These are phyloP conservation scores for Pygoscelis antarcticus DNA, from an alignment of 2,113 vertebrate species.

Conservation along the genomic window DNA sequence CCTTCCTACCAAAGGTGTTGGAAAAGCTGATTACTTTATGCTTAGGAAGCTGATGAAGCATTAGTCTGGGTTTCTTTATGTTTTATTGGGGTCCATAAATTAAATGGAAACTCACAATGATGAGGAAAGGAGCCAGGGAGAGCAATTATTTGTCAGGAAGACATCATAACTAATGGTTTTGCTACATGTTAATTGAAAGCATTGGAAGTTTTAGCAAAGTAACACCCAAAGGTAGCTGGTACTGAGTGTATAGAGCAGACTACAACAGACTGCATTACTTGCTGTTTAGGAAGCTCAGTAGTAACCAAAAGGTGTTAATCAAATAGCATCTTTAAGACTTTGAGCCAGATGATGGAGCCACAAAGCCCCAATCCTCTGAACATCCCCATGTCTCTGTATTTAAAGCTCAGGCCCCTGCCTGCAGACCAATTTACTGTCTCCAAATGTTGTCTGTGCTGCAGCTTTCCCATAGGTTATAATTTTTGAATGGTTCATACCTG, in stretches of 20 bases:
- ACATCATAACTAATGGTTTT: background rate
- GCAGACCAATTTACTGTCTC: background rate
- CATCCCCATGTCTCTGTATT: background rate
- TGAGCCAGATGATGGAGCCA: background rate
- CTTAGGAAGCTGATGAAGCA: background rate
- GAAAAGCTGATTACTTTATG: background rate
- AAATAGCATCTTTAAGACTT: background rate
- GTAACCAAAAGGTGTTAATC: background rate
- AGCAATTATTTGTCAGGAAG: background rate
- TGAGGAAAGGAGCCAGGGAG: background rate
- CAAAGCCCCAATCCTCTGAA: background rate
- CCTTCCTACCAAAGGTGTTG: background rate
- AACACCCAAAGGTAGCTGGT: background rate
- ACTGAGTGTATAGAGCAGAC: background rate
- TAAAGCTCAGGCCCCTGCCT: background rate
- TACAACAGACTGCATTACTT: background rate
- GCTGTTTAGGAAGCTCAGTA: background rate
- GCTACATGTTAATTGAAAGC: background rate
- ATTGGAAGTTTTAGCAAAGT: background rate
- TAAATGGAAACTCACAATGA: background rate
- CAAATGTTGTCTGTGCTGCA: background rate
- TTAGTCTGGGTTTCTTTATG: background rate
- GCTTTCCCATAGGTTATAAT: background rate
- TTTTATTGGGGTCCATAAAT: conserved; percentile 8
- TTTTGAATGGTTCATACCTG: background rate